A percentile compares a stretch with the other conserved stretches of the same genome.
These are phyloP conservation scores for Illadopsis cleaveri DNA, from an alignment of 2,113 vertebrate species.

Conservation along the genomic window DNA sequence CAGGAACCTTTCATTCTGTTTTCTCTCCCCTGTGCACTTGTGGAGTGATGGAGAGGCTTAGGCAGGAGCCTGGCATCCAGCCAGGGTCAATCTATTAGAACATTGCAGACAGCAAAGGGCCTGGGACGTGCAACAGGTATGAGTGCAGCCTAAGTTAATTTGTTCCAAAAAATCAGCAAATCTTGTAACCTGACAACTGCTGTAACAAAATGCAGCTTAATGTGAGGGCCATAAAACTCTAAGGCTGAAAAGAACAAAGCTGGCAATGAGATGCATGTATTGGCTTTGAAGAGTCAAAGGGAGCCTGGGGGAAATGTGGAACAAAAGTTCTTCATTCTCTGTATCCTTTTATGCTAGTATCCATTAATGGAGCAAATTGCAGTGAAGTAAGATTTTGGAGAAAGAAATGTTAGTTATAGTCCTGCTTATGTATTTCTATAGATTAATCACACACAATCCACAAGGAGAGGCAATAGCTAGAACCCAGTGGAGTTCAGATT, in stretches of 20 bases:
- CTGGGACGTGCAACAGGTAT: not conserved
- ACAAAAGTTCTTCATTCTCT: not conserved
- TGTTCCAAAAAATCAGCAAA: not conserved
- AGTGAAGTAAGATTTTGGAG: not conserved
- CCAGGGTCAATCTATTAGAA: not conserved
- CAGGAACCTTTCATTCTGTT: not conserved
- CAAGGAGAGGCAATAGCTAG: not conserved
- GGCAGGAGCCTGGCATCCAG: too few relatives aligned
- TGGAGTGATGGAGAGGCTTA: not conserved
- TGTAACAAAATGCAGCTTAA: not conserved
- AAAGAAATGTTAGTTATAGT: not conserved
- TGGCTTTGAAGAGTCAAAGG: not conserved
- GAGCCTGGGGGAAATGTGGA: not conserved
- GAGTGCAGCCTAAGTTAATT: not conserved
- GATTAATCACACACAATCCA: not conserved
- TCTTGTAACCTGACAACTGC: rapidly evolving
- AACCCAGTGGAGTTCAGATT: not conserved
- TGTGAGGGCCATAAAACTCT: rapidly evolving
- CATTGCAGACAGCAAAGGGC: not conserved
- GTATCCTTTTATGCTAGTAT: not conserved
- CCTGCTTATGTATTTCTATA: not conserved
- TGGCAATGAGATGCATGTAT: not conserved
- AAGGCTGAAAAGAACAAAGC: not conserved
- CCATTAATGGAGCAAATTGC: not conserved
- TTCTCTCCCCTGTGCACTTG: not conserved